These are phyloP conservation scores for Heliocidaris tuberculata DNA, from an alignment of 35 echinoderm and acorn worm genomes.

Conservation along the genomic window DNA sequence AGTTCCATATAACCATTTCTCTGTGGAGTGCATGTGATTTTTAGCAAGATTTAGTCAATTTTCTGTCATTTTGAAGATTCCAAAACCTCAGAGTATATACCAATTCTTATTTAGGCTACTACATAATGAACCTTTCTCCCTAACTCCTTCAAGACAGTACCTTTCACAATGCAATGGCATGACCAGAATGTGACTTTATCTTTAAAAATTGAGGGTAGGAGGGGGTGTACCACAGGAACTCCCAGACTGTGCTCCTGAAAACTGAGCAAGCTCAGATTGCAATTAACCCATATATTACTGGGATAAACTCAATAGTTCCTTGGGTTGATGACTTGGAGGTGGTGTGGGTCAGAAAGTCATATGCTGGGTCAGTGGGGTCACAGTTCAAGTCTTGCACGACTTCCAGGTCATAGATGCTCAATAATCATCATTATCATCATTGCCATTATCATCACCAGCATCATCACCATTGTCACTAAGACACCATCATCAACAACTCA, in stretches of 20 bases:
- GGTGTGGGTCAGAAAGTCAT: not conserved
- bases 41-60: no score
- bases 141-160: no score
- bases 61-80: no score
- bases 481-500: not conserved
- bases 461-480: not conserved
- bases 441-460: not conserved
- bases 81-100: no score
- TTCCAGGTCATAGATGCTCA: not conserved
- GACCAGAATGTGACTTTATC: not conserved
- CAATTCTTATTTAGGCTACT: not conserved
- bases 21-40: no score
- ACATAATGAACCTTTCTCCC: no score
- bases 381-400: no score
- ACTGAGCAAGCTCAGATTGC: not conserved
- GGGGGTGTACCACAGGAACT: not conserved
- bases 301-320: not conserved
- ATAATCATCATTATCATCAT: not conserved
- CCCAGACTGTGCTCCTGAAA: not conserved
- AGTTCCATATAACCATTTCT: no score
- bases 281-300: not conserved
- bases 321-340: not conserved
- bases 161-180: no score
- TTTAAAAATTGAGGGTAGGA: not conserved
- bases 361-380: no score